Base-by-base conservation (phyloP, 2,888 invertebrate species). In the Drosophila gaucha region DNA sequence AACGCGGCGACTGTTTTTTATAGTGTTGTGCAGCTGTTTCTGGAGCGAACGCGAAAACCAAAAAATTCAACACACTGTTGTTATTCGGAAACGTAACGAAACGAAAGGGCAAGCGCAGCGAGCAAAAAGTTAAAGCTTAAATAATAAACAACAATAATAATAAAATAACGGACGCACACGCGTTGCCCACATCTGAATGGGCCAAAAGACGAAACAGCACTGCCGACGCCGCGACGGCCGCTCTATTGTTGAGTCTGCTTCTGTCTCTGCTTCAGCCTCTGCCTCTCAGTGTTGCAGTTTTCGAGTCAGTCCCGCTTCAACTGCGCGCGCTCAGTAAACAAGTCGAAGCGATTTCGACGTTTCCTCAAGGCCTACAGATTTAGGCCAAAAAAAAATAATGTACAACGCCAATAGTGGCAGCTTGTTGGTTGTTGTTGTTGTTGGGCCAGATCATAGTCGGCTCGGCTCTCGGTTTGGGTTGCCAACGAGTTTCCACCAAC, bases 341-440 rank as follows among this genome's bases (percentile, higher is more conserved):
- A 88, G 86, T 87, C 82, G 71, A 73, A 87, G 83, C 79, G 88
- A 87, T 86, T 85, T 83, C 83, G 83, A 86, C 88, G 86, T 85
- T 85, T 84, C 86, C 84, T 84, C 84, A 84, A 84, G 84, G 84
- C 84, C 84, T 84, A 87, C 83, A 83, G 78, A 84, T 84, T 84
- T 84, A 84, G 84, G 84, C 84, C 83, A 84, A 77, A 68, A 87
- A 67, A 41, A 16, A 26, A 82, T 51, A 84, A 77, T 73, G 67
- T 86, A 83, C 75, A 70, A 44, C 70, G 44, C 58, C 78, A 74
- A 58, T 72, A 63, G 50, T 51, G 62, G 64, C 71, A 52, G 52
- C 51, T 68, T 67, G 62, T 24, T 51, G 50, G 49, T 56, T 46
- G 49, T 38, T 38, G 52, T 43, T 41, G 41, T 26, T 67, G 69